Evolutionary conservation across 2,797 vertebrate genomes (phyloP).

Genomic region (Gila robusta): DNA sequence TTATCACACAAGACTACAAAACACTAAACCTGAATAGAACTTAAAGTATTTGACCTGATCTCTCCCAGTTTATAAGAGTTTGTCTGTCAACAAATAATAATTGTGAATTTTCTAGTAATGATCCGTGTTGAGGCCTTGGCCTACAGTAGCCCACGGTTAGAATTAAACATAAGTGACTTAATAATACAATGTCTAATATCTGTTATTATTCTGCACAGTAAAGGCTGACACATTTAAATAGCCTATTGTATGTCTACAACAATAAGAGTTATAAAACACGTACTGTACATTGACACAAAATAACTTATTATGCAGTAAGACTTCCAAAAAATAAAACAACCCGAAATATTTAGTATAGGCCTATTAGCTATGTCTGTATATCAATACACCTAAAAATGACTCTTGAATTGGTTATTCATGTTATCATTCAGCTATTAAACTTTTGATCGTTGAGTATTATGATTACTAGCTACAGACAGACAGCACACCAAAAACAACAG

Average conservation of each 20-base stretch:
- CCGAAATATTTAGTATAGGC: background rate
- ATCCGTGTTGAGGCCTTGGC: background rate
- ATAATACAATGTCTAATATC: background rate
- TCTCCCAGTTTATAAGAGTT: background rate
- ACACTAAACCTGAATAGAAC: background rate
- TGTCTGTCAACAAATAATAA: background rate
- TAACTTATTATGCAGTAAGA: background rate
- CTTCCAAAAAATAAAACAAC: background rate
- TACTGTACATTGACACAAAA: background rate
- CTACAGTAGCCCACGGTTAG: background rate
- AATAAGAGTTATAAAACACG: background rate
- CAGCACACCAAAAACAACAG: background rate
- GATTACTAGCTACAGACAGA: background rate
- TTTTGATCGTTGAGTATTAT: background rate
- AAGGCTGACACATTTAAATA: background rate
- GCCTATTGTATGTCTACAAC: background rate
- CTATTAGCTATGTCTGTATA: background rate
- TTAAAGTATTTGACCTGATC: background rate
- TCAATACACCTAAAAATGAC: background rate
- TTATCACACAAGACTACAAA: background rate
- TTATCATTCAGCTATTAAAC: constrained; percentile 8
- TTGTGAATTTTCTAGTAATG: background rate
- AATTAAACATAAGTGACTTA: background rate
- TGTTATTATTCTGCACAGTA: background rate
- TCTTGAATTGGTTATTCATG: background rate